Evolutionary conservation across 2,888 invertebrate species (phyloP), one percentile per base, ranked within the genome.

Genomic region (Chrysolina haemoptera): DNA sequence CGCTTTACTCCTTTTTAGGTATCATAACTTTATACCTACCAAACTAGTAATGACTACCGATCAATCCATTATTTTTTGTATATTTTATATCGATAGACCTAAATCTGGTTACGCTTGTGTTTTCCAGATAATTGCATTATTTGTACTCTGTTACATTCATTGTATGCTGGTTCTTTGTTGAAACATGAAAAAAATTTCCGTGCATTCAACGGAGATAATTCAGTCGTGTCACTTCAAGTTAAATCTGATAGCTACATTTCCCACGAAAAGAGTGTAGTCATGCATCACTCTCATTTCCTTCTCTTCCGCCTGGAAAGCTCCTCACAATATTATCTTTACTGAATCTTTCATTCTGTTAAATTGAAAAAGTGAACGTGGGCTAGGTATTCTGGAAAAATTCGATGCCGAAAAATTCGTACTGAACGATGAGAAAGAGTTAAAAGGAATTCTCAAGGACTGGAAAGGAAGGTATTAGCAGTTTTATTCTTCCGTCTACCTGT

Each of bases 231-330:
- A 59, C 59, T 59, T 35, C n/a, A 35, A 59, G 59, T 59, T 59
- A n/a, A 59, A 59, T 59, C 59, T 27, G 59, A 59, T 59, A 59
- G 59, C 59, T 59, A 59, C 59, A 35, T 35, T 59, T 59, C 59
- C 35, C 59, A 59, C 59, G 59, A 59, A 59, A 53, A 59, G 59
- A 27, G 59, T 22, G 59, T 59, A 59, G 59, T 59, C 59, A 59
- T 59, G 59, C 59, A 59, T 59, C 59, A 59, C 59, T 35, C 59
- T 59, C 59, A 59, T 59, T 59, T 59, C 59, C 59, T 59, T 59
- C 59, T 59, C 59, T 59, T 59, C 59, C 59, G 59, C 35, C 59
- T 59, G 27, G 35, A 22, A 27, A 35, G 59, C 22, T 59, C 59
- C 59, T 59, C 59, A 59, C 59, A 59, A 59, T 59, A 59, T 59